phyloP scores from a whole-genome alignment of 2,888 invertebrate species.

The Conops quadrifasciatus region DNA sequence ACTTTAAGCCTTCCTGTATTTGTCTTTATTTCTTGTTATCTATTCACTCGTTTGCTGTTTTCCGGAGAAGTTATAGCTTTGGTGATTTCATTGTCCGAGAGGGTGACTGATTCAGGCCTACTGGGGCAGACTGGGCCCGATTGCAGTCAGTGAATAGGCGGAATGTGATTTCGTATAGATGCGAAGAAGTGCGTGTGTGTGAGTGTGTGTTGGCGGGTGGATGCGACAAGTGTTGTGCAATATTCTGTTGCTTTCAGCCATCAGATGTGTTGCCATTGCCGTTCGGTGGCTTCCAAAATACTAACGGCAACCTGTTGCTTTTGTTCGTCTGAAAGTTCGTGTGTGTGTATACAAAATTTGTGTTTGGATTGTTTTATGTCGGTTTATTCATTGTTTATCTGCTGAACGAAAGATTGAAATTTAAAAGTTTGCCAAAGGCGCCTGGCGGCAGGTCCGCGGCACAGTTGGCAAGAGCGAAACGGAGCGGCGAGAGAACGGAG shows the following conservation, averaged over 20 bases:
- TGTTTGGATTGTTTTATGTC: slow-evolving; percentile 8
- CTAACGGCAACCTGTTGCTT: slow-evolving; percentile 34
- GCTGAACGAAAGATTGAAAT: slow-evolving; percentile 10
- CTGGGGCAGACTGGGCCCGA: too few relatives aligned
- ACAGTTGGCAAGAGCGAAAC: too few relatives aligned
- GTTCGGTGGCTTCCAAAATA: slow-evolving; percentile 33
- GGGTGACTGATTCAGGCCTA: too few relatives aligned
- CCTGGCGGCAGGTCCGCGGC: too few relatives aligned
- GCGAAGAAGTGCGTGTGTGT: not conserved
- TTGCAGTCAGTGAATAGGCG: too few relatives aligned
- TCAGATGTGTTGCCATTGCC: slow-evolving; percentile 20
- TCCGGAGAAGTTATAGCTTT: too few relatives aligned
- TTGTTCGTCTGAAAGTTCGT: not conserved
- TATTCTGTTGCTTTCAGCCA: slow-evolving; percentile 18
- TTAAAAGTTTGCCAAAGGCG: not conserved
- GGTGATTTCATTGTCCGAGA: too few relatives aligned
- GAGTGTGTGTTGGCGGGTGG: not conserved
- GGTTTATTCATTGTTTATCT: slow-evolving; percentile 12
- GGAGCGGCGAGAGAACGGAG: too few relatives aligned
- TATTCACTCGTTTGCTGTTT: too few relatives aligned
- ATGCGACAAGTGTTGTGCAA: slow-evolving; percentile 27
- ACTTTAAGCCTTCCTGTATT: too few relatives aligned
- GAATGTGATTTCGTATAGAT: slow-evolving; percentile 1
- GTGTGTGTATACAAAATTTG: slow-evolving; percentile 2
- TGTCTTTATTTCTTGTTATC: too few relatives aligned